A percentile compares a stretch with the other conserved stretches of the same genome.
phyloP scores from a whole-genome alignment of 2,797 vertebrate genomes.

The Sparidentex hasta region DNA sequence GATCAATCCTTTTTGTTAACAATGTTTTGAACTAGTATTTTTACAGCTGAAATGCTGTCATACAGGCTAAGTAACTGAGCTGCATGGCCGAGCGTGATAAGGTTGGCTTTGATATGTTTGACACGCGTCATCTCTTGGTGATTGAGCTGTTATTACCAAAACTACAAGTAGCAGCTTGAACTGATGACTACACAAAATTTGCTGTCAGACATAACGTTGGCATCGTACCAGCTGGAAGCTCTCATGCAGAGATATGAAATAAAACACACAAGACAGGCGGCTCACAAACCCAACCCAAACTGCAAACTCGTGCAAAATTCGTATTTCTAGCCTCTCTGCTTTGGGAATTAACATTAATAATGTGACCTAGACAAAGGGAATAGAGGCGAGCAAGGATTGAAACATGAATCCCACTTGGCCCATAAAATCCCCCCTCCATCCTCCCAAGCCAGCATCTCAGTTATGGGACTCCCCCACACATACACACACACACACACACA shows the following conservation, averaged over 20 bases:
- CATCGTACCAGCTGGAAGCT: slow-evolving; percentile 28
- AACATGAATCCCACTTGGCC: slow-evolving; percentile 78
- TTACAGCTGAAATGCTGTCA: slow-evolving; percentile 4
- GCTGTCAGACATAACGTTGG: slow-evolving; percentile 38
- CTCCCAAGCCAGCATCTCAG: slow-evolving; percentile 63
- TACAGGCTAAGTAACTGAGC: not conserved
- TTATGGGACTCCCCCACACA: slow-evolving; percentile 59
- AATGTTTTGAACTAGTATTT: not conserved
- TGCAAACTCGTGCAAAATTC: slow-evolving; percentile 33
- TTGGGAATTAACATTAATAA: slow-evolving; percentile 63
- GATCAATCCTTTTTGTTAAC: slow-evolving; percentile 4
- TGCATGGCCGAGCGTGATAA: not conserved
- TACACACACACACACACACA: no score
- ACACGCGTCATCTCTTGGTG: slow-evolving; percentile 21
- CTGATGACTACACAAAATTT: slow-evolving; percentile 22
- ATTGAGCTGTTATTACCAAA: slow-evolving; percentile 38
- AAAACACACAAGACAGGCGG: not conserved
- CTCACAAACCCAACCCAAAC: slow-evolving; percentile 20
- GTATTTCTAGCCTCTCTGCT: slow-evolving; percentile 42
- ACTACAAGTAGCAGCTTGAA: slow-evolving; percentile 61
- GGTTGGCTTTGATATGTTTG: slow-evolving; percentile 35
- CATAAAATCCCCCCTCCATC: slow-evolving; percentile 63
- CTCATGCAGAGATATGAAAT: slow-evolving; percentile 4
- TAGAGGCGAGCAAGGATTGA: slow-evolving; percentile 60
- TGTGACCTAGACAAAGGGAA: slow-evolving; percentile 63